These are phyloP conservation scores for Allophyes oxyacanthae DNA, from an alignment of 2,888 invertebrate species.

Conservation along the genomic window DNA sequence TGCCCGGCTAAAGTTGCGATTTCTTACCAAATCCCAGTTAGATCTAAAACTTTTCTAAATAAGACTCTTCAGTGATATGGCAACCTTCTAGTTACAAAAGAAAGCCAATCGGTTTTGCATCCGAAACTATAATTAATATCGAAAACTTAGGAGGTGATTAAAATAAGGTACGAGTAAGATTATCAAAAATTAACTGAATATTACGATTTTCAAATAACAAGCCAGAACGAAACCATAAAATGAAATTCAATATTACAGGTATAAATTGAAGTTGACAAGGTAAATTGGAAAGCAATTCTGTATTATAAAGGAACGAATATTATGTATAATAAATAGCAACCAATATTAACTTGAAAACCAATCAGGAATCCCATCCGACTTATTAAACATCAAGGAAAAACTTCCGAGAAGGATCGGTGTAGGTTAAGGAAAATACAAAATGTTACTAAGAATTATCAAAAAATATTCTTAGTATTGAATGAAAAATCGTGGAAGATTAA, in stretches of 20 bases:
- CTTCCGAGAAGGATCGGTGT: slow-evolving; percentile 36
- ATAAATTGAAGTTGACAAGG: slow-evolving; percentile 1
- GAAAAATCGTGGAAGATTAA: no score
- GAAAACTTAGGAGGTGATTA: background rate
- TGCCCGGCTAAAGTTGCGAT: no score
- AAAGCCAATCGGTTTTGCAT: no score
- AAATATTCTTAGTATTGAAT: no score
- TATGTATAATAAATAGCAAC: slow-evolving; percentile 27
- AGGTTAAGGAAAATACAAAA: slow-evolving; percentile 22
- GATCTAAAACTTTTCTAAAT: no score
- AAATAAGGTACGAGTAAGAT: slow-evolving; percentile 12
- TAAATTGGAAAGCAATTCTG: slow-evolving; percentile 14
- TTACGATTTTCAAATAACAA: background rate
- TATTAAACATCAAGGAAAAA: slow-evolving; percentile 33
- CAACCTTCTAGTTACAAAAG: no score
- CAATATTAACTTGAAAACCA: slow-evolving; percentile 33
- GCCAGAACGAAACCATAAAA: background rate
- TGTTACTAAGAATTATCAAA: no score
- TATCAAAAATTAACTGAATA: background rate
- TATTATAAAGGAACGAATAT: slow-evolving; percentile 4
- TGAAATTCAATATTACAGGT: background rate
- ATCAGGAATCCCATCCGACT: slow-evolving; percentile 30
- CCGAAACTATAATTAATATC: background rate
- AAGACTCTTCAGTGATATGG: no score
- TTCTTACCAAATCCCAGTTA: no score